Conservation (phyloP, 1,140 invertebrate species). For the Tyrophagus putrescentiae region DNA sequence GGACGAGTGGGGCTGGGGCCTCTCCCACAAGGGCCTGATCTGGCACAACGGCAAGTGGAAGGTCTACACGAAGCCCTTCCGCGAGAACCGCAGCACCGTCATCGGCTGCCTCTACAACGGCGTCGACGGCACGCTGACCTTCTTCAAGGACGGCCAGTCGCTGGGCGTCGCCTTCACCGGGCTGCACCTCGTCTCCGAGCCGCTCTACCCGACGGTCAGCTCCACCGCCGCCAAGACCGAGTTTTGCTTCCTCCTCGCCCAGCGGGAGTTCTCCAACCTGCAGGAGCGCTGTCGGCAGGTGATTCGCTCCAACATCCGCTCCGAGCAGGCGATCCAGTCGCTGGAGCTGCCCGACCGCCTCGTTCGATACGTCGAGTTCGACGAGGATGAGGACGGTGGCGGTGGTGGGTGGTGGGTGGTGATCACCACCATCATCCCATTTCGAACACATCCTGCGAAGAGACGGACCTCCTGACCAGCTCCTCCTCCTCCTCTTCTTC, state of each 20-base stretch:
- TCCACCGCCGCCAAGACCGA: constrained; percentile 59
- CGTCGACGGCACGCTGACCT: constrained; percentile 50
- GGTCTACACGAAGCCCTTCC: constrained; percentile 50
- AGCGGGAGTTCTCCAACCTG: constrained; percentile 47
- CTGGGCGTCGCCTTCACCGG: constrained; percentile 44
- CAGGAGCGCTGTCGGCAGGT: constrained; percentile 40
- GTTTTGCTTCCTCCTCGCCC: constrained; percentile 44
- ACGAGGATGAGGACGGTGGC: not conserved
- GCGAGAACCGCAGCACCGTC: constrained; percentile 48
- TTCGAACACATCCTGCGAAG: too few species aligned
- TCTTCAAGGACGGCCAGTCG: constrained; percentile 51
- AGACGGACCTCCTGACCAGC: not conserved
- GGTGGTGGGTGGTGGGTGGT: too few species aligned
- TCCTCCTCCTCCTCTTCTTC: not conserved
- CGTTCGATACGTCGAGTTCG: constrained; percentile 18
- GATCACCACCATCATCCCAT: too few species aligned
- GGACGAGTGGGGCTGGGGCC: constrained; percentile 47
- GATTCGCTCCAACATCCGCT: constrained; percentile 28
- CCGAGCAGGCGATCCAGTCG: constrained; percentile 28
- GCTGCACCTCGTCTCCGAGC: constrained; percentile 37
- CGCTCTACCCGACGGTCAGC: constrained; percentile 51
- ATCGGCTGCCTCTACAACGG: constrained; percentile 52
- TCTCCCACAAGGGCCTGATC: constrained; percentile 54
- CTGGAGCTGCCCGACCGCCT: constrained; percentile 32
- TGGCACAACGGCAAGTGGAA: constrained; percentile 49